phyloP scores from a whole-genome alignment of 2,113 vertebrate genomes.

The Chroicocephalus ridibundus region DNA sequence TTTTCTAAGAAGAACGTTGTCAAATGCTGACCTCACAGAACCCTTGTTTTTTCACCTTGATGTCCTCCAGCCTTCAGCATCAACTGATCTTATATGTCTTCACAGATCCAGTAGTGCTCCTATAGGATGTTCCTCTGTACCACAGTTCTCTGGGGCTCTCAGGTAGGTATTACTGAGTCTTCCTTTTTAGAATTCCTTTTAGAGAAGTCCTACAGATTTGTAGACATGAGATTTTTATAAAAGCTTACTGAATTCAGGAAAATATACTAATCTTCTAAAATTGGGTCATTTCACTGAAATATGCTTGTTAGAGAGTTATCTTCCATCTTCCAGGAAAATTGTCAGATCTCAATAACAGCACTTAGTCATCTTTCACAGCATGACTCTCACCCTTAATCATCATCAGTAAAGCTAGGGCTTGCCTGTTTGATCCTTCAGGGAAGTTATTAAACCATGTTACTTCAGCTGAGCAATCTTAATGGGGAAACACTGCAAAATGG shows the following conservation, averaged over 20 bases:
- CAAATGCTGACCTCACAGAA: not conserved
- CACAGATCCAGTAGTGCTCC: not conserved
- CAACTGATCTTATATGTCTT: not conserved
- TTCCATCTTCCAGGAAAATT: conserved; percentile 41
- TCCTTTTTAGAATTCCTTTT: not conserved
- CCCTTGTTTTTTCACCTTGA: not conserved
- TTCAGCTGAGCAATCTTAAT: not conserved
- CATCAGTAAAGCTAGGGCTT: not conserved
- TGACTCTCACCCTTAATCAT: conserved; percentile 37
- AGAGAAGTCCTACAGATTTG: not conserved
- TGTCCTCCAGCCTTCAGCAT: not conserved
- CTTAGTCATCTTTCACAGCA: conserved; percentile 24
- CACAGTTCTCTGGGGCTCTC: not conserved
- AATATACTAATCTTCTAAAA: conserved; percentile 51
- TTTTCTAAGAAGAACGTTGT: not conserved
- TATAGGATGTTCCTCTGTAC: not conserved
- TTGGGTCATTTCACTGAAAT: conserved; percentile 45
- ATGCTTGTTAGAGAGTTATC: conserved; percentile 33
- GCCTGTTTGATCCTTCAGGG: conserved; percentile 1
- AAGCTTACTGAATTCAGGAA: conserved; percentile 24
- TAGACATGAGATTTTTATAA: conserved; percentile 3
- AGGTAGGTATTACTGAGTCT: not conserved
- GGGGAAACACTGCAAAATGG: not conserved
- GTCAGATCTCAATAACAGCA: conserved; percentile 7
- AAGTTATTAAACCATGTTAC: conserved; percentile 8